Conservation (phyloP, 2,888 invertebrate genomes). For the Pseudeuparius sepicola region DNA sequence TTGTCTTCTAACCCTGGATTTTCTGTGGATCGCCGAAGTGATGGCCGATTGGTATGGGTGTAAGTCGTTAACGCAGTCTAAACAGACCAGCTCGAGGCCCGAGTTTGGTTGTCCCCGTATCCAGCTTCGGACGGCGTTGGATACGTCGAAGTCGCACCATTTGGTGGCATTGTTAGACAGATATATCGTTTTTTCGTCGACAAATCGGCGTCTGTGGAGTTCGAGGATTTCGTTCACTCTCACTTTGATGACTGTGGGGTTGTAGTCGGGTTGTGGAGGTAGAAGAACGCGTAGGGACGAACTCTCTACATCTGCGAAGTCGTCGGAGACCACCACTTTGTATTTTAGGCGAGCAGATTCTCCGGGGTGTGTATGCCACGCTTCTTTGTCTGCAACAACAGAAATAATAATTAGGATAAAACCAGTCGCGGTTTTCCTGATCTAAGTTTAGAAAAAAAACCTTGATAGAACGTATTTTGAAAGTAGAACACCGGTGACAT, state of each 20-base stretch:
- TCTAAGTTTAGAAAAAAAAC: too few species aligned
- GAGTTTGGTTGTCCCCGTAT: conserved; percentile 40
- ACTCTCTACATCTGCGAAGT: conserved; percentile 39
- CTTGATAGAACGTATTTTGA: too few species aligned
- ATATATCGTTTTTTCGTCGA: conserved; percentile 36
- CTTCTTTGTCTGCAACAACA: too few species aligned
- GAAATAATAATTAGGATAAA: too few species aligned
- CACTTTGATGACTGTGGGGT: conserved; percentile 27
- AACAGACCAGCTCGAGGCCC: conserved; percentile 46
- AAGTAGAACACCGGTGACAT: too few species aligned
- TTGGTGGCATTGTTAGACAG: conserved; percentile 37
- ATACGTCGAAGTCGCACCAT: conserved; percentile 53
- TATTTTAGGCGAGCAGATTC: too few species aligned
- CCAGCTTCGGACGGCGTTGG: conserved; percentile 43
- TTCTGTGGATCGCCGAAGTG: conserved; percentile 34
- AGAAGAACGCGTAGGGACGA: conserved; percentile 41
- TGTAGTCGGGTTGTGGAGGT: conserved; percentile 27
- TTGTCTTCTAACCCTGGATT: conserved; percentile 28
- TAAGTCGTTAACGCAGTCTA: conserved; percentile 39
- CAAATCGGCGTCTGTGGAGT: conserved; percentile 34
- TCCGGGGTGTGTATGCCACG: too few species aligned
- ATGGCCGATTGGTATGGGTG: conserved; percentile 33
- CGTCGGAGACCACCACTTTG: too few species aligned
- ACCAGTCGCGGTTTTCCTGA: too few species aligned
- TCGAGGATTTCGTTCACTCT: conserved; percentile 38